phyloP scores from a whole-genome alignment of 2,888 invertebrate genomes.

The Diloba caeruleocephala region DNA sequence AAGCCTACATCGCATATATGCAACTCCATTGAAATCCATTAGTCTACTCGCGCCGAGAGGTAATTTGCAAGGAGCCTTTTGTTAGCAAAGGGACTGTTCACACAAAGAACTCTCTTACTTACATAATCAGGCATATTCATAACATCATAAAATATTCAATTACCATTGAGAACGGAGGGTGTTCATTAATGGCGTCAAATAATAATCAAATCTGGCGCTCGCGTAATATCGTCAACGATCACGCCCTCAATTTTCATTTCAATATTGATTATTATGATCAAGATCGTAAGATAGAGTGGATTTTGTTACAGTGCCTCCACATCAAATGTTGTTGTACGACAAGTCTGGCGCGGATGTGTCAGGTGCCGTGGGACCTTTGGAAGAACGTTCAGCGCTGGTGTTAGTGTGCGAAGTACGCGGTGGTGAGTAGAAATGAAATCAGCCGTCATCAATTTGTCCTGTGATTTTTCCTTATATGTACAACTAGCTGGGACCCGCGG shows the following conservation, averaged over 20 bases:
- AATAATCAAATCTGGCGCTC: slow-evolving; percentile 70
- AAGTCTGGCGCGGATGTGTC: slow-evolving; percentile 95
- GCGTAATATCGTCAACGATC: slow-evolving; percentile 54
- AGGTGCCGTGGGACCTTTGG: slow-evolving; percentile 94
- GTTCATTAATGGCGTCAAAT: slow-evolving; percentile 71
- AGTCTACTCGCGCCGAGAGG: slow-evolving; percentile 76
- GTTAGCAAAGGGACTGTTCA: slow-evolving; percentile 75
- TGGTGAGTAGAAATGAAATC: slow-evolving; percentile 91
- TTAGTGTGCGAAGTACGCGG: slow-evolving; percentile 96
- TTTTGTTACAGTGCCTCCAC: slow-evolving; percentile 94
- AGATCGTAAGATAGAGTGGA: slow-evolving; percentile 21
- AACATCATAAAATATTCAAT: slow-evolving; percentile 77
- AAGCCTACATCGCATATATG: slow-evolving; percentile 80
- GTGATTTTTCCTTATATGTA: too few species aligned
- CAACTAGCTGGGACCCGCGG: too few species aligned
- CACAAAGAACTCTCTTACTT: slow-evolving; percentile 72
- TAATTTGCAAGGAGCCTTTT: slow-evolving; percentile 83
- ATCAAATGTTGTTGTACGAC: slow-evolving; percentile 95
- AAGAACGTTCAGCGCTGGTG: slow-evolving; percentile 94
- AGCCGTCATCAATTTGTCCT: too few species aligned
- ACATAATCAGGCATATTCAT: slow-evolving; percentile 76
- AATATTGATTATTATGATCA: slow-evolving; percentile 40
- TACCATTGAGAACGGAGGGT: slow-evolving; percentile 64
- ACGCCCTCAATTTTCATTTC: slow-evolving; percentile 42
- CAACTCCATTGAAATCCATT: slow-evolving; percentile 86